Percentiles rank a stretch among this genome's conserved stretches.
Evolutionary conservation across 2,797 vertebrate species (phyloP).

Genomic region (Saguinus oedipus): DNA sequence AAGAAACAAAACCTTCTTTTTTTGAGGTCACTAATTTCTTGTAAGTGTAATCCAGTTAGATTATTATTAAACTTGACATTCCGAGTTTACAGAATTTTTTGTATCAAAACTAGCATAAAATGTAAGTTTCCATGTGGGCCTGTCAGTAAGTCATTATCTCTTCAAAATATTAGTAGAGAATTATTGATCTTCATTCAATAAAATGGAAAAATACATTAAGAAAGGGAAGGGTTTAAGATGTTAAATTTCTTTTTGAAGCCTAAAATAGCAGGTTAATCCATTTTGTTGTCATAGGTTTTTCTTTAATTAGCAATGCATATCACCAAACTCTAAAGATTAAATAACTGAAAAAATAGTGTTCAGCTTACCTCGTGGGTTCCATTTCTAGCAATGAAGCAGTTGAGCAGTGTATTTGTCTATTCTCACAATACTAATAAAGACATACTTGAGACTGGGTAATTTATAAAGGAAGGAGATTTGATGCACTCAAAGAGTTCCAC

Average conservation of each 20-base stretch:
- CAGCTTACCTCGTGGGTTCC: not conserved
- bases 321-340: not conserved
- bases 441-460: not conserved
- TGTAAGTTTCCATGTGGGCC: not conserved
- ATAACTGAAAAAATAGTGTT: not conserved
- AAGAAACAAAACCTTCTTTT: slow-evolving; percentile 24
- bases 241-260: not conserved
- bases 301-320: not conserved
- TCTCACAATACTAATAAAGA: not conserved
- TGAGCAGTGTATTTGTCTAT: not conserved
- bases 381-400: not conserved
- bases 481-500: too few relatives aligned
- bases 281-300: not conserved
- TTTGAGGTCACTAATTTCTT: not conserved
- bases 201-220: slow-evolving; percentile 13
- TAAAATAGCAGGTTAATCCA: not conserved
- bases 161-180: not conserved
- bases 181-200: not conserved
- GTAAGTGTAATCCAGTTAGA: not conserved
- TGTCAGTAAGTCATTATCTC: not conserved
- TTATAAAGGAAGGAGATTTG: too few relatives aligned
- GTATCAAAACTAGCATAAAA: not conserved
- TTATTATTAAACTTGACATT: not conserved
- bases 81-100: not conserved
- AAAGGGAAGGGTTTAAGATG: not conserved